Evolutionary conservation across 2,113 vertebrate genomes (phyloP), one percentile per base, ranked within the genome.

Genomic region (Piliocolobus tephrosceles): DNA sequence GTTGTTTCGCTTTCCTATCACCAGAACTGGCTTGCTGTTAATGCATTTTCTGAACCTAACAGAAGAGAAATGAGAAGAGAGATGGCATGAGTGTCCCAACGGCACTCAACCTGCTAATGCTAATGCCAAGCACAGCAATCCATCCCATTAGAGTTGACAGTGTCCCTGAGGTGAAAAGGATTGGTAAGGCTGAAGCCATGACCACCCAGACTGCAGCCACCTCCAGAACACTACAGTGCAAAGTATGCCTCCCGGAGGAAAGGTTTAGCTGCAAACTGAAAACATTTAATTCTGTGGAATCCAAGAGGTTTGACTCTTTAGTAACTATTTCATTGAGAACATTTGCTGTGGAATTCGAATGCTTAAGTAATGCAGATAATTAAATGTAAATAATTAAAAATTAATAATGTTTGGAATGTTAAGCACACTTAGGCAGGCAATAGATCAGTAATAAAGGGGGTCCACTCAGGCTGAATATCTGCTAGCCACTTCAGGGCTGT

Each of bases 251-350:
- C 95, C 58, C 88, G 47, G 55, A 91, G 88, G 55, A 58, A 86
- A 73, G 22, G 11, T 70, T 94, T 95, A n/a, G 95, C 85, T 97
- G 90, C 93, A 97, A 97, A 94, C 81, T 80, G 88, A 91, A 97
- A 79, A 88, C 27, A 93, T 13, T 30, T 66, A 95, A 93, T 35
- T 91, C 73, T 64, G 73, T 79, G 93, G 47, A 96, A 86, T 47
- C 22, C 70, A 97, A 55, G 75, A 96, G 95, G 90, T 72, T 70
- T 96, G 98, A 98, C 95, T 97, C 90, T 97, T 97, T 97, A 90
- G 97, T 98, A 98, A 98, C 98, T 98, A 98, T 98, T 98, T 98
- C 83, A 98, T 95, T 40, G 94, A 93, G 96, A 98, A 98, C 97
- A 98, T 97, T 96, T 97, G 91, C 96, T 97, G 83, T 94, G 96